Base-by-base conservation (phyloP, 2,888 invertebrate species). In the Lithophane ornitopus region DNA sequence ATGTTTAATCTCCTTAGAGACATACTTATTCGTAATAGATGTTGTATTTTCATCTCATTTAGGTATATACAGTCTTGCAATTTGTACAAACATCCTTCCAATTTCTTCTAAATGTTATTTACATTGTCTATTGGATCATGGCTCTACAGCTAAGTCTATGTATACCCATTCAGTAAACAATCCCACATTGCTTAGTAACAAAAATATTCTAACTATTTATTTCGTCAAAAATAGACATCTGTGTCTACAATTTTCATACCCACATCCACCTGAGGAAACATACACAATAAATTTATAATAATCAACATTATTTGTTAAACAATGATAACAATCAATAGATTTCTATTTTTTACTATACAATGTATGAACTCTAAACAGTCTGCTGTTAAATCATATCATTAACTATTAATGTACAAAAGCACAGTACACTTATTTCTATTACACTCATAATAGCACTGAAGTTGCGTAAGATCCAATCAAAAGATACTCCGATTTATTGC, bases 241-340 rank as follows among this genome's bases (percentile, higher is more conserved):
- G 93, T 91, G 93, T 91, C 93, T 91, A 91, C 90, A 92, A 90
- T 91, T 93, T 90, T 90, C 90, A 91, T 93, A 92, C 92, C 93
- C 93, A 94, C 93, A 95, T 93, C 92, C 93, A 93, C 91, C 88
- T 91, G 93, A 94, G 94, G 93, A 94, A 94, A 95, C 95, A 94
- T 93, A 94, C 94, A 93, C 93, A 94, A 95, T 95, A 95, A 94
- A 94, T 95, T 95, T 95, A 95, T 94, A 94, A 94, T 95, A 95
- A 94, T 93, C 93, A 96, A 96, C 95, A 94, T 95, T 93, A 94
- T 93, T 94, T 95, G 93, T 94, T 94, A 95, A 95, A 95, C 94
- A 95, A 95, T 95, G 93, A 95, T 95, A 96, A 95, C 95, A 95
- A 94, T 94, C 91, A 93, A 95, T 96, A 96, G 94, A 95, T 89